phyloP scores from a whole-genome alignment of 1,140 invertebrate genomes.

The Harlomillsia oculata region DNA sequence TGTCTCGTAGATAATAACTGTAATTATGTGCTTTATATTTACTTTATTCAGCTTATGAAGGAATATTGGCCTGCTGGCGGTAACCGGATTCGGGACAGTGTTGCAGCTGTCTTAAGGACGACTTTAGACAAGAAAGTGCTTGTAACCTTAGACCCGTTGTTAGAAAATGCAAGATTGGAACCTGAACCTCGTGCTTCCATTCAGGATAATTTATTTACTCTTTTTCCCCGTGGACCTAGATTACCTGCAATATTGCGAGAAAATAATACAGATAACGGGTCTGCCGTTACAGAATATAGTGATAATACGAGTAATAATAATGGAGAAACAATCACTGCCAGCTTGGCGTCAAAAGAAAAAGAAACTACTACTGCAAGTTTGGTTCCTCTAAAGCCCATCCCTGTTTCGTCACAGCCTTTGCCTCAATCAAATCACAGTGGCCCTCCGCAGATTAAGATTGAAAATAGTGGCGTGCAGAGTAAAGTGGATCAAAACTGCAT shows the following conservation, averaged over 20 bases:
- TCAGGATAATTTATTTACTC: slow-evolving; percentile 50
- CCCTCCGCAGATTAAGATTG: too few relatives aligned
- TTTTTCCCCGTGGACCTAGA: too few relatives aligned
- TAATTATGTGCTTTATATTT: neutral
- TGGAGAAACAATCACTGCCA: too few relatives aligned
- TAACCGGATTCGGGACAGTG: slow-evolving; percentile 76
- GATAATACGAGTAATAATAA: too few relatives aligned
- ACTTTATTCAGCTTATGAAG: slow-evolving; percentile 65
- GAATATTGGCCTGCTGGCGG: slow-evolving; percentile 79
- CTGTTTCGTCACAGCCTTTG: too few relatives aligned
- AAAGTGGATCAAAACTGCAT: neutral
- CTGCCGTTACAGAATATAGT: too few relatives aligned
- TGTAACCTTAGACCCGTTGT: slow-evolving; percentile 75
- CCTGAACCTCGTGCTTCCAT: slow-evolving; percentile 74
- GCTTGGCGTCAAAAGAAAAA: too few relatives aligned
- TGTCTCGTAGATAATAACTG: neutral
- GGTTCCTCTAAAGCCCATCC: too few relatives aligned
- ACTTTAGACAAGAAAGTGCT: slow-evolving; percentile 91
- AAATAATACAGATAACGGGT: too few relatives aligned
- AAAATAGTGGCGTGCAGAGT: slow-evolving; percentile 6
- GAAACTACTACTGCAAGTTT: too few relatives aligned
- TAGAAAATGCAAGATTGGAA: slow-evolving; percentile 88
- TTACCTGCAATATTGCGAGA: too few relatives aligned
- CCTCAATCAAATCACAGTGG: too few relatives aligned
- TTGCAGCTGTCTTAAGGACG: slow-evolving; percentile 81